Evolutionary conservation across 1,140 invertebrate genomes (phyloP).

Genomic region (Zaprionus africanus): DNA sequence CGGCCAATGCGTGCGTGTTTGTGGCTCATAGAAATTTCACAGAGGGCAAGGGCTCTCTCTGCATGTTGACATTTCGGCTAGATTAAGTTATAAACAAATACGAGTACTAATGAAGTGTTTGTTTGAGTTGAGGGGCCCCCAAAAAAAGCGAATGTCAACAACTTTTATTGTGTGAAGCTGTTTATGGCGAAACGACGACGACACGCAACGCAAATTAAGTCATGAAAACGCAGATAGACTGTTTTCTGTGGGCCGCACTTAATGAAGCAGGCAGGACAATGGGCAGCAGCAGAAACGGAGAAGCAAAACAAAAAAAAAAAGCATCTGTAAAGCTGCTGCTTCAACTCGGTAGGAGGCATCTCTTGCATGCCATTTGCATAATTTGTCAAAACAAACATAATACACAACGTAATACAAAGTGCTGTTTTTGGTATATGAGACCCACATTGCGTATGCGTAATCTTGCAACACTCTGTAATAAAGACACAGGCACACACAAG

Average conservation of each 20-base stretch:
- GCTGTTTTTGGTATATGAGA: conserved; percentile 34
- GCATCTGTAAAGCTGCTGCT: conserved; percentile 37
- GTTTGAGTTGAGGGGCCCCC: conserved; percentile 51
- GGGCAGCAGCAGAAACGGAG: conserved; percentile 18
- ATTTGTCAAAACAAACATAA: conserved; percentile 79
- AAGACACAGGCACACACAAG: conserved; percentile 28
- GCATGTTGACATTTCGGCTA: conserved; percentile 69
- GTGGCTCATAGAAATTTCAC: conserved; percentile 62
- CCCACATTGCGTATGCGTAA: conserved; percentile 76
- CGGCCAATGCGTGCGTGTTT: conserved; percentile 57
- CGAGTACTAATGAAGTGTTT: conserved; percentile 78
- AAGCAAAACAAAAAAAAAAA: conserved; percentile 5
- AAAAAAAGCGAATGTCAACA: conserved; percentile 65
- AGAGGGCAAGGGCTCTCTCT: conserved; percentile 35
- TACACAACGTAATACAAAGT: conserved; percentile 67
- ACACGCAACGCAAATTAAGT: conserved; percentile 78
- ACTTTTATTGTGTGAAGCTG: conserved; percentile 80
- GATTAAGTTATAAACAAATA: conserved; percentile 83
- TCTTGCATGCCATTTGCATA: conserved; percentile 70
- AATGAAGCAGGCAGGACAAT: conserved; percentile 42
- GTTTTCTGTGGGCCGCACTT: conserved; percentile 19
- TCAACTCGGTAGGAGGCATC: not conserved
- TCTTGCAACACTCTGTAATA: conserved; percentile 59
- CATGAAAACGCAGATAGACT: conserved; percentile 61
- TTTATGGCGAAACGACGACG: conserved; percentile 54